Conservation (phyloP, 2,888 invertebrate genomes). For the Iphiclides podalirius region DNA sequence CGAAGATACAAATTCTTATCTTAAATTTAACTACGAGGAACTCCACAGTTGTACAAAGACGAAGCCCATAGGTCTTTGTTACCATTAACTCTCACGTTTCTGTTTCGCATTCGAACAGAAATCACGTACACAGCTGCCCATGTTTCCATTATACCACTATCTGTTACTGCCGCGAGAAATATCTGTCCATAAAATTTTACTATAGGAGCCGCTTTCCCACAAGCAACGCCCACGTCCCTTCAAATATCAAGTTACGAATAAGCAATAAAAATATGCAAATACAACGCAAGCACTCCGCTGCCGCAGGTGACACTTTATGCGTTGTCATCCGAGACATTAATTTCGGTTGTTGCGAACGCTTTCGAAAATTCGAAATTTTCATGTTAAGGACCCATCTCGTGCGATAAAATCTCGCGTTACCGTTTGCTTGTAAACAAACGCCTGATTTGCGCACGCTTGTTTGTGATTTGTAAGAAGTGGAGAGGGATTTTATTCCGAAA, state of each 20-base stretch:
- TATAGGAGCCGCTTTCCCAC: constrained; percentile 12
- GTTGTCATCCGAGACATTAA: constrained; percentile 23
- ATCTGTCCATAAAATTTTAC: constrained; percentile 21
- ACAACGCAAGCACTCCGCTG: constrained; percentile 19
- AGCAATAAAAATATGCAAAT: constrained; percentile 28
- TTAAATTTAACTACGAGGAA: too few species aligned
- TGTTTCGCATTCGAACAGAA: constrained; percentile 8
- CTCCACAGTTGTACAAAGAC: background rate
- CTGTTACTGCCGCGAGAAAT: constrained; percentile 21
- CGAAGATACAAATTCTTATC: too few species aligned
- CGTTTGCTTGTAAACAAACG: constrained; percentile 13
- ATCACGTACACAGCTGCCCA: constrained; percentile 21
- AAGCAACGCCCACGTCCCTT: constrained; percentile 12
- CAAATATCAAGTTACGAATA: constrained; percentile 28
- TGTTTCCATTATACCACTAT: constrained; percentile 22
- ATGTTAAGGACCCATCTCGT: constrained; percentile 16
- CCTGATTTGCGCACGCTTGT: background rate
- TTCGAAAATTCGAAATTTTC: constrained; percentile 14
- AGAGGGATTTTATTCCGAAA: background rate
- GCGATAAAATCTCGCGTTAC: constrained; percentile 22
- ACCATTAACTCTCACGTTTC: background rate
- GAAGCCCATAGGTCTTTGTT: constrained; percentile 4
- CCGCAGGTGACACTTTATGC: constrained; percentile 22
- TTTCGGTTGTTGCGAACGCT: constrained; percentile 7
- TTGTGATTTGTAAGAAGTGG: background rate